Conservation (phyloP, 2,888 invertebrate species). For the Hetaerina titia region DNA sequence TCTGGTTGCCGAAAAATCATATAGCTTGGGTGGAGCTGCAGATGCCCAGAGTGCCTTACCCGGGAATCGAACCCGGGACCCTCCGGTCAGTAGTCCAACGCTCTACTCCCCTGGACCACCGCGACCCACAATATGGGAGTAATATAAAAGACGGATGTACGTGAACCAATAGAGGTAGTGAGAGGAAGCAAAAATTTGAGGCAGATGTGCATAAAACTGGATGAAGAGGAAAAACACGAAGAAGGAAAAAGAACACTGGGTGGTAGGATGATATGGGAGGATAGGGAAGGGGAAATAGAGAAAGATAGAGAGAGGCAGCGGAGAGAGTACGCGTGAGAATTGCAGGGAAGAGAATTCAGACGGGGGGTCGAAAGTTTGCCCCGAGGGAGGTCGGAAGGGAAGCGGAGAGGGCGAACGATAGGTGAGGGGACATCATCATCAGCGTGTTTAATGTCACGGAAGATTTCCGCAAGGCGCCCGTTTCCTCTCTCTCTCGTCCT, state of each 20-base stretch:
- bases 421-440: conserved; percentile 66
- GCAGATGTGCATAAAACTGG: not conserved
- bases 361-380: conserved; percentile 24
- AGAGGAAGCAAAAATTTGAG: not conserved
- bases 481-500: not conserved
- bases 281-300: not conserved
- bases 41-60: no score
- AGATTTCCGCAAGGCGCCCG: conserved; percentile 62
- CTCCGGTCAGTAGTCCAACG: no score
- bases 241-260: not conserved
- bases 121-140: no score
- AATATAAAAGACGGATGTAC: no score
- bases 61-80: no score
- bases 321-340: not conserved
- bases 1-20: no score
- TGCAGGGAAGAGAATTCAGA: conserved; percentile 13
- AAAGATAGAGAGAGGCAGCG: not conserved
- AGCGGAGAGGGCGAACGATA: not conserved
- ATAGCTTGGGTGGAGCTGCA: no score
- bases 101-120: no score
- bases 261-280: not conserved
- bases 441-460: conserved; percentile 67
- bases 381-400: conserved; percentile 29
- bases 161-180: not conserved
- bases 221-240: no score